These are phyloP conservation scores for Cryptus viduatorius DNA, from an alignment of 2,888 invertebrate genomes.

Conservation along the genomic window DNA sequence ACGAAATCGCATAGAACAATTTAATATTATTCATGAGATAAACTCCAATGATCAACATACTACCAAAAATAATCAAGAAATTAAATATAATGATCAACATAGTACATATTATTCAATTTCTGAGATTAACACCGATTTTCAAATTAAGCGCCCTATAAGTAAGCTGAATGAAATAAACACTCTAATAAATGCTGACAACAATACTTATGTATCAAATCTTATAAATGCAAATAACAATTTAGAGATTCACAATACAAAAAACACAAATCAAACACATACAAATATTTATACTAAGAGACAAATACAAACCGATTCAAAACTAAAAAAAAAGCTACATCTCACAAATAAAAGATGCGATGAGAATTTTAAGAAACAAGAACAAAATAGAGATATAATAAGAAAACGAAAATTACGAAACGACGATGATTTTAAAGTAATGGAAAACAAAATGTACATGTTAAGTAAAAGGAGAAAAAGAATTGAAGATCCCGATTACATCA, in stretches of 20 bases:
- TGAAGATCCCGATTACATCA: background rate
- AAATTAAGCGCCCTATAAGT: no score
- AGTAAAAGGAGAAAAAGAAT: background rate
- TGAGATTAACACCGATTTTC: no score
- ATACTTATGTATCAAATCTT: no score
- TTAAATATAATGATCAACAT: background rate
- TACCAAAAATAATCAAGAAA: no score
- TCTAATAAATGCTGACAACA: no score
- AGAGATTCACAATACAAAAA: no score
- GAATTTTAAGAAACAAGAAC: conserved; percentile 1
- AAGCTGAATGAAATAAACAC: no score
- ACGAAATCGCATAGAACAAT: no score
- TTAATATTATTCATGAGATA: no score
- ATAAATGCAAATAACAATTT: no score
- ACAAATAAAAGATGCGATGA: background rate
- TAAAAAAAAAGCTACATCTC: background rate
- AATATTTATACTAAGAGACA: background rate
- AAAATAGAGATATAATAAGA: background rate
- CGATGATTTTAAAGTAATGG: background rate
- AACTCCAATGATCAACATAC: no score
- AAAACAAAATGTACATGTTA: background rate
- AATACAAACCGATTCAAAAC: background rate
- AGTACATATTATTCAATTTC: background rate
- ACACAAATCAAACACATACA: no score
- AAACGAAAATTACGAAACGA: conserved; percentile 1